Evolutionary conservation across 2,797 vertebrate genomes (phyloP), one percentile per base, ranked within the genome.

Genomic region (Borostomias antarcticus): DNA sequence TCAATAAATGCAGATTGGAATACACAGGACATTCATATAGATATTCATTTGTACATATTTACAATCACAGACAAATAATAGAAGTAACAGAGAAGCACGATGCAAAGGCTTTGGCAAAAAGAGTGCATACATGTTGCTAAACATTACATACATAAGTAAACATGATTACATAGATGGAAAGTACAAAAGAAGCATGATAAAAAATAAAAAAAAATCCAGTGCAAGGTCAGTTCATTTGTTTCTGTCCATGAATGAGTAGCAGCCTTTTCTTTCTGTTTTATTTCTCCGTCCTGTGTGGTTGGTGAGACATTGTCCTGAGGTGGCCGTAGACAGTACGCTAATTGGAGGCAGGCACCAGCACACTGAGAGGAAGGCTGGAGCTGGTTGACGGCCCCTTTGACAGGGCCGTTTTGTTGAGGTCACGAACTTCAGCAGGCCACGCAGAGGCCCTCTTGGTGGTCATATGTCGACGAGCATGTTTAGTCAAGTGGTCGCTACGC

Each of bases 401-500:
- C 0, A 82, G 67, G 21, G 91, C 77, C 1, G 86, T 86, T 60
- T 89, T 91, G 86, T 82, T 90, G 75, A 94, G 88, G 58, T 92
- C 94, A 54, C 92, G 92, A 17, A 89, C 88, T 67, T 95, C 94
- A 0, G 89, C 5, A 58, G 94, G 92, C 96, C 96, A 97, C 9
- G 91, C 83, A 0, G 95, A 88, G 1, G 93, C 67, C 79, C 95
- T 93, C 86, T 96, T 97, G 58, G 95, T 82, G 48, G 91, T 91
- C 92, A 93, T 90, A 81, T 99, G 97, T 15, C 97, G 94, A 0
- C 96, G 94, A 7, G 97, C 92, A 1, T 98, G 97, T 84, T 99
- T 98, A 0, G 96, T 98, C 87, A 99, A 64, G 91, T 99, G 97
- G 70, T 99, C 97, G 0, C 97, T 98, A 85, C 97, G 93, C 97